Percentiles rank a stretch among this genome's conserved stretches.
Conservation (phyloP, 1,140 invertebrate genomes). For the Nasonia vitripennis region DNA sequence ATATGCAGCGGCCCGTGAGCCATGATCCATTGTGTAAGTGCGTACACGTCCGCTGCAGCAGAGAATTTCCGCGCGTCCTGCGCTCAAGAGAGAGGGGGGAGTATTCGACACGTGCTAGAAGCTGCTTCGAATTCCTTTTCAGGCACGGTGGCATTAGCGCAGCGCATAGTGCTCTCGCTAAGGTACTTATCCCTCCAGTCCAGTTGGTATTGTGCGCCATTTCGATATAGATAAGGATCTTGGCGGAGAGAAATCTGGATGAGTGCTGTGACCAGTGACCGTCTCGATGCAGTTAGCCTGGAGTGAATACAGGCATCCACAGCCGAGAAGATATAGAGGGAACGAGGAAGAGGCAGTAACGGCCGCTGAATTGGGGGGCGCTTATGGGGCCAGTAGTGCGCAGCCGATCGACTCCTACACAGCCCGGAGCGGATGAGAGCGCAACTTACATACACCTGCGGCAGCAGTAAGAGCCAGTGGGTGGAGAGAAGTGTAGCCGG, state of each 20-base stretch:
- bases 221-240: background rate
- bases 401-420: background rate
- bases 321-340: background rate
- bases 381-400: background rate
- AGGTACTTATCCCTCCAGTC: background rate
- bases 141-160: background rate
- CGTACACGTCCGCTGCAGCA: conserved; percentile 19
- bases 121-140: background rate
- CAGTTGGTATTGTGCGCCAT: background rate
- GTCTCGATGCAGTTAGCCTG: background rate
- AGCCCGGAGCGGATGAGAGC: too few species aligned
- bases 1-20: conserved; percentile 10
- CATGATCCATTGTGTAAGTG: conserved; percentile 23
- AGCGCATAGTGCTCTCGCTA: background rate
- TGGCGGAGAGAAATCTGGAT: background rate
- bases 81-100: background rate
- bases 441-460: background rate
- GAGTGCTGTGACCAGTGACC: background rate
- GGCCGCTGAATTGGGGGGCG: background rate
- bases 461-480: background rate
- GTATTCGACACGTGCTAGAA: background rate
- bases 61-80: background rate
- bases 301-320: background rate
- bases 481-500: background rate
- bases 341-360: background rate